These are phyloP conservation scores for Vesta saturnalis DNA, from an alignment of 2,888 invertebrate genomes.

Conservation along the genomic window DNA sequence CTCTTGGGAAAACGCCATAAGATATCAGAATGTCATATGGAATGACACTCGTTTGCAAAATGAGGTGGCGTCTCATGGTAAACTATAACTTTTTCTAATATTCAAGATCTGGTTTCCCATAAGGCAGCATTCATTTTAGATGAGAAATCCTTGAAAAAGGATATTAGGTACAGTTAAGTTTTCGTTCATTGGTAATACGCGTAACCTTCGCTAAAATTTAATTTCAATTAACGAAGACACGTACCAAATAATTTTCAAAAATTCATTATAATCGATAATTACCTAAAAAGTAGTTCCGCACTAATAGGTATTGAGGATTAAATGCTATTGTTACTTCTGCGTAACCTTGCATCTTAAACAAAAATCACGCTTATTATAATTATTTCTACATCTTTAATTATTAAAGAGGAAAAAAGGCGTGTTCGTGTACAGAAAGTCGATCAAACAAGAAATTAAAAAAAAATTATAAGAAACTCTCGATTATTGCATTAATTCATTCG, in stretches of 20 bases:
- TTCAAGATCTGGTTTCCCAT: conserved; percentile 20
- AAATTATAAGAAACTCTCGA: conserved; percentile 15
- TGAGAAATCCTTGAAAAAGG: conserved; percentile 30
- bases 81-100: conserved; percentile 22
- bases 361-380: conserved; percentile 34
- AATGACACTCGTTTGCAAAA: conserved; percentile 43
- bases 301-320: conserved; percentile 2
- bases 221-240: conserved; percentile 20
- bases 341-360: conserved; percentile 35
- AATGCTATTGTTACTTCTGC: conserved; percentile 25
- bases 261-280: not conserved
- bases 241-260: conserved; percentile 22
- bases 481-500: conserved; percentile 26
- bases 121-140: conserved; percentile 12
- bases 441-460: conserved; percentile 32
- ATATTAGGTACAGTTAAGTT: conserved; percentile 18
- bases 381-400: conserved; percentile 38
- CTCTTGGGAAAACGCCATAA: conserved; percentile 32
- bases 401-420: conserved; percentile 35
- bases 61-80: conserved; percentile 44
- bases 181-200: conserved; percentile 11
- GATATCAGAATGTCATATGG: conserved; percentile 39
- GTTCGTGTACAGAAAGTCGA: conserved; percentile 35
- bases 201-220: conserved; percentile 18
- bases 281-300: too few relatives aligned